These are phyloP conservation scores for Caenorhabditis uteleia DNA, from an alignment of 2,888 invertebrate species.

Conservation along the genomic window DNA sequence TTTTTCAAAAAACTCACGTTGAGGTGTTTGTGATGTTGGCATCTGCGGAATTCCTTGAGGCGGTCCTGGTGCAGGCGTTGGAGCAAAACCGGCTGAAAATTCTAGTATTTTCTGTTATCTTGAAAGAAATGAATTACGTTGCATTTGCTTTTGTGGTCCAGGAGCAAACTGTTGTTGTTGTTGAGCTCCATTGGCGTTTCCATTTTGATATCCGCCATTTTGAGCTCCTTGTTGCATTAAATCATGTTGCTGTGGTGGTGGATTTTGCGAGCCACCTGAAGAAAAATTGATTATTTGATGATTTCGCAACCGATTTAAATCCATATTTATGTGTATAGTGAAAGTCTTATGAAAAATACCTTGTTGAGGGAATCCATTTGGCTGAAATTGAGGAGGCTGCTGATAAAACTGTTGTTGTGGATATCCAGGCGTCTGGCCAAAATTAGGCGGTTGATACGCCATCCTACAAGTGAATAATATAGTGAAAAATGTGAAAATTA, in stretches of 20 bases:
- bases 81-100: too few species aligned
- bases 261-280: slow-evolving; percentile 13
- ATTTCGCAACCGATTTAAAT: background rate
- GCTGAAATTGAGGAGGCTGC: slow-evolving; percentile 12
- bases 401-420: slow-evolving; percentile 26
- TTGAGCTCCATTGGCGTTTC: background rate
- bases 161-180: background rate
- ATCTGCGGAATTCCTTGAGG: too few species aligned
- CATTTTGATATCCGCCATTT: slow-evolving; percentile 4
- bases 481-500: background rate
- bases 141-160: background rate
- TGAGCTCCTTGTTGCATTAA: background rate
- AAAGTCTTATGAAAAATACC: background rate
- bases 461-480: slow-evolving; percentile 13
- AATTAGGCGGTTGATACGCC: slow-evolving; percentile 36
- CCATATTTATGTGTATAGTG: background rate
- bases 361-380: slow-evolving; percentile 18
- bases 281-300: background rate
- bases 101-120: too few species aligned
- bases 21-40: too few species aligned
- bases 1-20: too few species aligned
- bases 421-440: slow-evolving; percentile 17
- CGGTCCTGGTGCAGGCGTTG: too few species aligned
- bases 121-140: too few species aligned
- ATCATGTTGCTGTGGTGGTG: background rate